Percentiles rank a stretch among this genome's conserved stretches.
phyloP scores from a whole-genome alignment of 2,113 vertebrate genomes.

The Spea multiplicata region DNA sequence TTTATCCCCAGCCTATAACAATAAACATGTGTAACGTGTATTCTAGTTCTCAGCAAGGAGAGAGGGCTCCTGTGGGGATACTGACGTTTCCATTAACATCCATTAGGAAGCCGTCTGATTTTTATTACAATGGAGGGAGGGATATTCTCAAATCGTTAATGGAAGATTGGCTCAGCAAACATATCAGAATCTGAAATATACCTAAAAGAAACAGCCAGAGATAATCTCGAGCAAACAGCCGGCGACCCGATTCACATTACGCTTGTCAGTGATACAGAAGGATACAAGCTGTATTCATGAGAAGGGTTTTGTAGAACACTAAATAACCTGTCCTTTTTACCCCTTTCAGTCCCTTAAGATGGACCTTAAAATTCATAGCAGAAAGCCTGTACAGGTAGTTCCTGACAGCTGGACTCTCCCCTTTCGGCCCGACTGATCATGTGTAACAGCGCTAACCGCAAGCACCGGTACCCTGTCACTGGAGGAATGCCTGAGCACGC shows the following conservation, averaged over 20 bases:
- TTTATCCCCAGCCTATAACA: conserved; percentile 12
- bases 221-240: not conserved
- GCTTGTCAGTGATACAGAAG: conserved; percentile 17
- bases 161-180: conserved; percentile 26
- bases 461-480: no score
- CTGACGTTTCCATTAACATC: conserved; percentile 34
- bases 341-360: no score
- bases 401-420: no score
- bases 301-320: conserved; percentile 2
- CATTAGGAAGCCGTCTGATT: conserved; percentile 36
- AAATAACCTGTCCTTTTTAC: conserved; percentile 9
- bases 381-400: no score
- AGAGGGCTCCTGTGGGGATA: conserved; percentile 15
- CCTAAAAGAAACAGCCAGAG: not conserved
- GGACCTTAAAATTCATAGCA: no score
- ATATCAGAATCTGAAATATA: conserved; percentile 5
- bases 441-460: no score
- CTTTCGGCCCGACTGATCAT: no score
- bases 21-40: conserved; percentile 3
- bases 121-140: conserved; percentile 34
- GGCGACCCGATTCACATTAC: not conserved
- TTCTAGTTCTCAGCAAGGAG: not conserved
- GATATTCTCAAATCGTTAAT: conserved; percentile 32
- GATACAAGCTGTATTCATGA: conserved; percentile 2
- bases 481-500: no score